These are phyloP conservation scores for Diacarnus erythraeanus DNA, from an alignment of 37 sponge, comb jelly and placozoan species.

Conservation along the genomic window DNA sequence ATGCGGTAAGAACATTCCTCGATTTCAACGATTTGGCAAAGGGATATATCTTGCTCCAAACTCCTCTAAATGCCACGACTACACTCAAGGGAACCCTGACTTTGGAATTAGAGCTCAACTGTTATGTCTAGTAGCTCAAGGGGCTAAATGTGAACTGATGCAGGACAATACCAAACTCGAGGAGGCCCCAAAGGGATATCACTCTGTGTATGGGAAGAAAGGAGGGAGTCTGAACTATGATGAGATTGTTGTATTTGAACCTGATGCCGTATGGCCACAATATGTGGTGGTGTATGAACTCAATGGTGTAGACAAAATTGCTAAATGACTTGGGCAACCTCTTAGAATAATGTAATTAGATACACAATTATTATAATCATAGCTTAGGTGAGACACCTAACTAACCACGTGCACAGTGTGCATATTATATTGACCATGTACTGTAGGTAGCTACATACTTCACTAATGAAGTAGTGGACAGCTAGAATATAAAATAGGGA, in stretches of 20 bases:
- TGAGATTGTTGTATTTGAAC: conserved; percentile 24
- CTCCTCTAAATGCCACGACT: conserved; percentile 85
- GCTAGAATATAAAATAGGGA: too few relatives aligned
- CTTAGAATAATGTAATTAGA: not conserved
- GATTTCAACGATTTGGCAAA: conserved; percentile 64
- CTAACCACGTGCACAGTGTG: too few relatives aligned
- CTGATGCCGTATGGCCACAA: conserved; percentile 30
- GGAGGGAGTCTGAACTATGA: conserved; percentile 49
- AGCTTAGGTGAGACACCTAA: too few relatives aligned
- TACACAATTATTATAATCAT: too few relatives aligned
- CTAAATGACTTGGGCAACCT: conserved; percentile 11
- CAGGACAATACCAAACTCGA: conserved; percentile 24
- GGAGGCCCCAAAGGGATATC: conserved; percentile 25
- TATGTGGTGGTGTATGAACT: conserved; percentile 22
- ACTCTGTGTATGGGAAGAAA: conserved; percentile 59
- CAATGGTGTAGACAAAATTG: conserved; percentile 67
- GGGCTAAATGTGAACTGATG: conserved; percentile 27
- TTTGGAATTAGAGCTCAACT: conserved; percentile 27
- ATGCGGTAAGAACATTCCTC: conserved; percentile 42
- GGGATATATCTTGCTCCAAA: conserved; percentile 80
- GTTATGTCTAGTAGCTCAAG: conserved; percentile 52
- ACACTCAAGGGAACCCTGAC: conserved; percentile 55
- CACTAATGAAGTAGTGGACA: too few relatives aligned
- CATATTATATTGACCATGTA: too few relatives aligned
- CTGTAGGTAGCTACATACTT: too few relatives aligned